phyloP scores from a whole-genome alignment of 2,888 invertebrate species.

The Amphimallon solstitiale region DNA sequence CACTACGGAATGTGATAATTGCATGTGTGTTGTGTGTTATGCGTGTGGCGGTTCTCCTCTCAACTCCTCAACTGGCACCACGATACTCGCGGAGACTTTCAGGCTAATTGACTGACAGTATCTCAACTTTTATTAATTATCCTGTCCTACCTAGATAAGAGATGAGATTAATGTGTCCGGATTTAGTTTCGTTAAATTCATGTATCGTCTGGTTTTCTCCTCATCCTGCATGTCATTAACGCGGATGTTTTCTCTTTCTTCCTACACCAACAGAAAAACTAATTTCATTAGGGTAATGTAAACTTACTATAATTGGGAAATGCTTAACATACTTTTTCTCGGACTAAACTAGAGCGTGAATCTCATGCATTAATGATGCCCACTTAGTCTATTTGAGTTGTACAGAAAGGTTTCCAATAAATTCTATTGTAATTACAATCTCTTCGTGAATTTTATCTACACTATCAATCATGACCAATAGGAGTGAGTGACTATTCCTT shows the following conservation, averaged over 20 bases:
- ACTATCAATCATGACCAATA: too few relatives aligned
- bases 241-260: slow-evolving; percentile 17
- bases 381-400: too few relatives aligned
- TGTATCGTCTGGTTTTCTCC: slow-evolving; percentile 25
- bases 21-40: slow-evolving; percentile 41
- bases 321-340: slow-evolving; percentile 18
- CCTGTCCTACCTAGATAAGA: slow-evolving; percentile 44
- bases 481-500: too few relatives aligned
- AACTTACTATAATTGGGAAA: slow-evolving; percentile 36
- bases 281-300: slow-evolving; percentile 20
- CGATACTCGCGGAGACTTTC: slow-evolving; percentile 32
- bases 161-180: slow-evolving; percentile 44
- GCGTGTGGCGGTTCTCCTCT: slow-evolving; percentile 23
- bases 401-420: too few relatives aligned
- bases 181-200: slow-evolving; percentile 42
- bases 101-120: slow-evolving; percentile 47
- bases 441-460: too few relatives aligned
- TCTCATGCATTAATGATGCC: neutral
- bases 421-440: too few relatives aligned
- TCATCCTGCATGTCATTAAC: slow-evolving; percentile 34
- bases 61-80: slow-evolving; percentile 20
- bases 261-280: slow-evolving; percentile 20
- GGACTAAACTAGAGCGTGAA: neutral
- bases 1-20: slow-evolving; percentile 46
- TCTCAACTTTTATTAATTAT: slow-evolving; percentile 48